phyloP scores from a whole-genome alignment of 2,113 vertebrate species.

The Typhlomys cinereus region DNA sequence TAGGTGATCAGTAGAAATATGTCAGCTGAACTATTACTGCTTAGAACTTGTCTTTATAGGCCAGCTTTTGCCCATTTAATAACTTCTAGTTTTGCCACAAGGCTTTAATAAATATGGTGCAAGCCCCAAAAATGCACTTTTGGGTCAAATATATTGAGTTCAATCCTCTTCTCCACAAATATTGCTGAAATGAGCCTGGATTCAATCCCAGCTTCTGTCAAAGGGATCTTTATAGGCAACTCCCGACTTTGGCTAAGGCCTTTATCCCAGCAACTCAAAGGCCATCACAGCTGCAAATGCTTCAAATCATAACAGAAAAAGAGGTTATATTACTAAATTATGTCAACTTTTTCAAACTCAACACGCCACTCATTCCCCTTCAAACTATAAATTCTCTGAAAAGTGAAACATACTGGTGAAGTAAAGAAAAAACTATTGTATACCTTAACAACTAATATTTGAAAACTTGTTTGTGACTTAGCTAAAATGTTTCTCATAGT shows the following conservation, averaged over 20 bases:
- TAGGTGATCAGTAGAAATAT: constrained; percentile 69
- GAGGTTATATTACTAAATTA: constrained; percentile 64
- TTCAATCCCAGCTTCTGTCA: constrained; percentile 79
- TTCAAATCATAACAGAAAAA: constrained; percentile 71
- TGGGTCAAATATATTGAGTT: constrained; percentile 81
- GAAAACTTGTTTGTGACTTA: constrained; percentile 19
- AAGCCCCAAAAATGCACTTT: constrained; percentile 78
- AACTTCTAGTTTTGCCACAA: constrained; percentile 76
- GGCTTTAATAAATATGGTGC: constrained; percentile 79
- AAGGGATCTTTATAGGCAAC: constrained; percentile 76
- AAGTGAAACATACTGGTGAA: constrained; percentile 55
- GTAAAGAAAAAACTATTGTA: constrained; percentile 54
- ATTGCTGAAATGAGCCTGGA: constrained; percentile 81
- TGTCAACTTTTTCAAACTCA: constrained; percentile 64
- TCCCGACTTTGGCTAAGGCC: constrained; percentile 72
- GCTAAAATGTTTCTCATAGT: background rate
- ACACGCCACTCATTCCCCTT: constrained; percentile 45
- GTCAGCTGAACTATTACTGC: constrained; percentile 56
- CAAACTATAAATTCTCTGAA: constrained; percentile 63
- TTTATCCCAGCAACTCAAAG: constrained; percentile 70
- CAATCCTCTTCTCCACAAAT: constrained; percentile 80
- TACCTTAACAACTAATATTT: constrained; percentile 6
- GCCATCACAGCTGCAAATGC: constrained; percentile 60
- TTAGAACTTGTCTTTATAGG: constrained; percentile 73
- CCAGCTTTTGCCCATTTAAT: constrained; percentile 70